Percentiles rank a stretch among this genome's conserved stretches.
These are phyloP conservation scores for Neoascia interrupta DNA, from an alignment of 2,888 invertebrate species.

Conservation along the genomic window DNA sequence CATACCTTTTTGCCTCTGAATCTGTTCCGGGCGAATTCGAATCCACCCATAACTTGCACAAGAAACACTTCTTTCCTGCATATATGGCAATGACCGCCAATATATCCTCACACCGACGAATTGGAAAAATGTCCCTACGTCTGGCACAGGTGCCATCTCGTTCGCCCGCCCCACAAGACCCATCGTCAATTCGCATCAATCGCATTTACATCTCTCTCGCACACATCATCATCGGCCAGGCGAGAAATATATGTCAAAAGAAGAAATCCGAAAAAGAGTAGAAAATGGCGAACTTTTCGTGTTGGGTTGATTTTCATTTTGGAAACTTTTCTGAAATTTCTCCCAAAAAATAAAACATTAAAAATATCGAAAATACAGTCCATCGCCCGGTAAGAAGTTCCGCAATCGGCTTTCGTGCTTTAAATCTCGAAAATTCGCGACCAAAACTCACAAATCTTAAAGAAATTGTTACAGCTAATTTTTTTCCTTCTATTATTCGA, in stretches of 20 bases:
- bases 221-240: conserved; percentile 51
- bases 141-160: background rate
- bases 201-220: conserved; percentile 35
- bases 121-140: conserved; percentile 42
- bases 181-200: conserved; percentile 41
- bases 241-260: conserved; percentile 69
- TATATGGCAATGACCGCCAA: conserved; percentile 65
- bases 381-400: conserved; percentile 50
- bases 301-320: conserved; percentile 74
- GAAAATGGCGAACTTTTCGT: conserved; percentile 75
- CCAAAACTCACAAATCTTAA: conserved; percentile 18
- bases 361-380: conserved; percentile 54
- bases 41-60: background rate
- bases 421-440: conserved; percentile 11
- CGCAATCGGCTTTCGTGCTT: conserved; percentile 38
- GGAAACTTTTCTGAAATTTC: conserved; percentile 68
- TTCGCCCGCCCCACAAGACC: background rate
- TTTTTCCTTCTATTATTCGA: conserved; percentile 51
- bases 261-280: conserved; percentile 72
- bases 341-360: conserved; percentile 65
- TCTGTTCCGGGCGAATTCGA: conserved; percentile 26
- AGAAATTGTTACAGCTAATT: conserved; percentile 32
- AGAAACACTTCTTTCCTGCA: conserved; percentile 24
- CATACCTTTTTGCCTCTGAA: conserved; percentile 9
- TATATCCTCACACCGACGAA: conserved; percentile 48